phyloP scores from a whole-genome alignment of 2,888 invertebrate species.

The Coecobrya sp. region DNA sequence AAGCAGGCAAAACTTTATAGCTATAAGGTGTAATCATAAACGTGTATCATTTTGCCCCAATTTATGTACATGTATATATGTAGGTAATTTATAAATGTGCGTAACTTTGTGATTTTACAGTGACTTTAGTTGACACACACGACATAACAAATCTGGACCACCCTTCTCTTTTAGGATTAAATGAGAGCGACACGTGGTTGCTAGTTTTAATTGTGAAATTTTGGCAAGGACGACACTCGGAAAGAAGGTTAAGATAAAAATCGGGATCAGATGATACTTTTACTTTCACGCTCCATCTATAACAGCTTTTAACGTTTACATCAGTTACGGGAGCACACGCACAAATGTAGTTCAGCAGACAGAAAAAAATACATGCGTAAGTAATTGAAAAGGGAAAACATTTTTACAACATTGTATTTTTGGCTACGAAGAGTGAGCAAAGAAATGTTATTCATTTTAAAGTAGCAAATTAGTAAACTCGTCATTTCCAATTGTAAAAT shows the following conservation, averaged over 20 bases:
- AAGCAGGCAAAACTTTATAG: background rate
- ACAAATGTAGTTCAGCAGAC: conserved; percentile 19
- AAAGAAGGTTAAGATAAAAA: conserved; percentile 78
- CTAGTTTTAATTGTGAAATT: conserved; percentile 75
- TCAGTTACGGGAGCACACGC: background rate
- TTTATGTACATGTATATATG: too few species aligned
- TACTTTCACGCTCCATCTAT: conserved; percentile 68
- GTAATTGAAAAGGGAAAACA: conserved; percentile 7
- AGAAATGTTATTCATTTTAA: background rate
- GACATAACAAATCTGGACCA: conserved; percentile 60
- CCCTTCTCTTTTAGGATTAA: conserved; percentile 56
- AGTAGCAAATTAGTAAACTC: conserved; percentile 14
- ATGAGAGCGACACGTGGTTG: conserved; percentile 80
- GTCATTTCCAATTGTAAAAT: background rate
- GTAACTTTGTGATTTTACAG: background rate
- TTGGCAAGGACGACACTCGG: conserved; percentile 72
- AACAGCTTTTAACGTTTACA: background rate
- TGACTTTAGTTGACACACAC: background rate
- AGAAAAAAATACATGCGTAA: conserved; percentile 45
- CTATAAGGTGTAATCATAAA: too few species aligned
- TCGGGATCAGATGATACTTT: conserved; percentile 71
- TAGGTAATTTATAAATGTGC: background rate
- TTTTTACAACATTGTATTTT: background rate
- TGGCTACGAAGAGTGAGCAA: background rate
- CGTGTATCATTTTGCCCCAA: too few species aligned